phyloP scores from a whole-genome alignment of 2,797 vertebrate genomes.

The Pseudomugil gertrudae region DNA sequence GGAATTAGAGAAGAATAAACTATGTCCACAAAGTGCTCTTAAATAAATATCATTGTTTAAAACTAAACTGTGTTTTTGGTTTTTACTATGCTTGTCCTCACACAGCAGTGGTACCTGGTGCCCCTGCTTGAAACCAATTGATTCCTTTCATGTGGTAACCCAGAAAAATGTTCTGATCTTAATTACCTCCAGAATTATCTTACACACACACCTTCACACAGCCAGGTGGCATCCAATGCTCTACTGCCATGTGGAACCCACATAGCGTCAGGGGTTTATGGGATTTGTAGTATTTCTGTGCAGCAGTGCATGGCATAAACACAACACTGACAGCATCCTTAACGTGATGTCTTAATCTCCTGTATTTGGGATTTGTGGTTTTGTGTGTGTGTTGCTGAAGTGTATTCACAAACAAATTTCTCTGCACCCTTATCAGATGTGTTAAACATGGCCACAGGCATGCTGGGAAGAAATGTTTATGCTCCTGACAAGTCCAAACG shows the following conservation, averaged over 20 bases:
- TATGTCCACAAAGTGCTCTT: neutral
- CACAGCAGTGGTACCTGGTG: neutral
- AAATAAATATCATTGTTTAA: neutral
- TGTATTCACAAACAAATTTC: conserved; percentile 61
- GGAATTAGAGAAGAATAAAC: conserved; percentile 3
- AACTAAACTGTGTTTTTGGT: neutral
- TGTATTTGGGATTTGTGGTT: conserved; percentile 55
- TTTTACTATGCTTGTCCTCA: neutral
- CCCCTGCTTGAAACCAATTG: neutral
- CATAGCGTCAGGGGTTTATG: conserved; percentile 48
- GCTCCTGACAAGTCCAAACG: conserved; percentile 58
- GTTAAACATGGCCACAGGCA: conserved; percentile 51
- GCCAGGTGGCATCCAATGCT: conserved; percentile 33
- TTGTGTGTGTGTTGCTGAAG: conserved; percentile 42
- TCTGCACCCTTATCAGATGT: conserved; percentile 66
- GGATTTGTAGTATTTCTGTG: conserved; percentile 78
- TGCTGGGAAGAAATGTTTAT: conserved; percentile 60
- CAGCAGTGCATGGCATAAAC: conserved; percentile 75
- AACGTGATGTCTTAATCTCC: conserved; percentile 57
- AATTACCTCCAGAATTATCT: neutral
- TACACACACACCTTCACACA: neutral
- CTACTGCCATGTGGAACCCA: conserved; percentile 48
- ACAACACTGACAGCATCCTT: conserved; percentile 71
- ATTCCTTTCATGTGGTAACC: neutral
- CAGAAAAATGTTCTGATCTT: neutral